Evolutionary conservation across 2,888 invertebrate genomes (phyloP).

Genomic region (Marronus borbonicus): DNA sequence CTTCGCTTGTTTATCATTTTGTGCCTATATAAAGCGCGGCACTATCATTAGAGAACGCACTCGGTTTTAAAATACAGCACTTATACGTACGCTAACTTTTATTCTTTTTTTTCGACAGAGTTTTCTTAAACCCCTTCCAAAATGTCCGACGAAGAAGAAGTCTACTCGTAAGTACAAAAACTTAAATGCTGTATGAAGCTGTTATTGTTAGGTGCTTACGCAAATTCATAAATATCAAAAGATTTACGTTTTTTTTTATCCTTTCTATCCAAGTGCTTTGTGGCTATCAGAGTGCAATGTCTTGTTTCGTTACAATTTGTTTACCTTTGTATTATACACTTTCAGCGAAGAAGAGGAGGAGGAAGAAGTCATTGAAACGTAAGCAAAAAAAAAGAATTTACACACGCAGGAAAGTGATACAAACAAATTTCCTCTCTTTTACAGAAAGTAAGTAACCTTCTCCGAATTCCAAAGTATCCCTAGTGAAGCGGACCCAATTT

Average conservation of each 20-base stretch:
- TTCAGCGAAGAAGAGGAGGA: conserved; percentile 81
- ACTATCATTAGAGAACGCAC: background rate
- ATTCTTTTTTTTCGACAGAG: conserved; percentile 69
- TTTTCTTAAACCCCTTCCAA: conserved; percentile 76
- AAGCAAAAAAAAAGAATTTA: conserved; percentile 70
- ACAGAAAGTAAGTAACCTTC: conserved; percentile 72
- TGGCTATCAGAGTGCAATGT: conserved; percentile 53
- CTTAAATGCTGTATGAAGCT: too few relatives aligned
- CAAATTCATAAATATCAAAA: background rate
- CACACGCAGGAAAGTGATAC: background rate
- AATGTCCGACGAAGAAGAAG: conserved; percentile 96
- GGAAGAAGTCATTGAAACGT: conserved; percentile 84
- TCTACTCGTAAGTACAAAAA: conserved; percentile 89
- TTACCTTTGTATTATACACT: conserved; percentile 65
- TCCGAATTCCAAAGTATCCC: conserved; percentile 18
- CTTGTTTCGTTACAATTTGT: conserved; percentile 41
- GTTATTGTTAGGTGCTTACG: conserved; percentile 30
- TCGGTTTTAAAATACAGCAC: conserved; percentile 8
- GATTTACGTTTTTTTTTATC: too few relatives aligned
- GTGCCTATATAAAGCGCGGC: conserved; percentile 32
- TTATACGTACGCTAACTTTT: conserved; percentile 63
- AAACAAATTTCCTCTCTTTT: conserved; percentile 64
- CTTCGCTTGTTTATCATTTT: conserved; percentile 33
- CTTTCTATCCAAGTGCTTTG: conserved; percentile 46
- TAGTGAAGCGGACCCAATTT: conserved; percentile 34